Base-by-base conservation (phyloP, 2,113 vertebrate species). In the Psilopsiagon aurifrons region DNA sequence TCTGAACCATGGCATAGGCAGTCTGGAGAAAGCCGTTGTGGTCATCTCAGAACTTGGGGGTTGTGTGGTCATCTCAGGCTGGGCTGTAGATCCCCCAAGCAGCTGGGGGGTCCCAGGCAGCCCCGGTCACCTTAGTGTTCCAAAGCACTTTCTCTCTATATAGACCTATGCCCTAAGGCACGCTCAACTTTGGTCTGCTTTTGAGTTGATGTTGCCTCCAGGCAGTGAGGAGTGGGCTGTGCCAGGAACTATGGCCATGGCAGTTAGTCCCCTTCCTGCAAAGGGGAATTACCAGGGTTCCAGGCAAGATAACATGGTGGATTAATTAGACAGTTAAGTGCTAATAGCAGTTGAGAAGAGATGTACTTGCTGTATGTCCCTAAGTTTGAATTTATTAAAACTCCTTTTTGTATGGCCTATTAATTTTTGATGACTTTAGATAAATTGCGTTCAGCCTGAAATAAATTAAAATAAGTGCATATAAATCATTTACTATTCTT, bases 361-460 rank as follows among this genome's bases (percentile, higher is more conserved):
- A 52, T 41, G 41, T 62, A 27, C 80, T 91, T 47, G 39, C 74
- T 86, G 70, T 23, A 37, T 90, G 85, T 74, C 92, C 67, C 81
- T 31, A 68, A 90, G 71, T 94, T 86, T 66, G 89, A 92, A 88
- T 94, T 96, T 95, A 95, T 96, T 95, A 97, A 92, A 92, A 70
- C 92, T 94, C 60, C 60, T 92, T 92, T 95, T 68, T 91, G 41
- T 84, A 93, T 74, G 90, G 90, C 90, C 92, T 96, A 97, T 97
- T 96, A 94, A 97, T 97, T 96, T 97, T 97, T 97, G 90, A 97
- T 96, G 94, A 94, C 92, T 95, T 94, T 63, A 92, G 93, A 97
- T 95, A 95, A 97, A 95, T 96, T 95, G 85, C 71, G 70, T 91
- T 81, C 68, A 83, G 78, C 86, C 69, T 54, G 76, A 87, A 97